phyloP scores from a whole-genome alignment of 2,888 invertebrate species.

The Volucella inflata region DNA sequence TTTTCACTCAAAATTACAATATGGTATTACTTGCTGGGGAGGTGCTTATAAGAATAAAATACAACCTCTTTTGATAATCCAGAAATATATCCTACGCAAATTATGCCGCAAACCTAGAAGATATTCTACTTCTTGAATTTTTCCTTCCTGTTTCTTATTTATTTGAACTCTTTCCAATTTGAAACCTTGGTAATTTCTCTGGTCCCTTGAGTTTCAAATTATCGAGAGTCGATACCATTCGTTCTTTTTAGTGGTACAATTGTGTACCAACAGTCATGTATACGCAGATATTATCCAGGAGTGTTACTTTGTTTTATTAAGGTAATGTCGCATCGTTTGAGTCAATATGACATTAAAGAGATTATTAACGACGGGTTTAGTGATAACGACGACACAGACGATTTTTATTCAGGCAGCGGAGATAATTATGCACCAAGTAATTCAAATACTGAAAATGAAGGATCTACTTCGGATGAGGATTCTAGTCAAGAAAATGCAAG shows the following conservation, averaged over 20 bases:
- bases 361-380: neutral
- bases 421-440: slow-evolving; percentile 6
- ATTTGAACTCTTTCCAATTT: no score
- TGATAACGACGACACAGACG: neutral
- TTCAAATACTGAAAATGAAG: neutral
- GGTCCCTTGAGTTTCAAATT: no score
- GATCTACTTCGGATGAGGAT: neutral
- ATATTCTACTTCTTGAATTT: no score
- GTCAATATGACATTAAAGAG: slow-evolving; percentile 11
- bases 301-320: slow-evolving; percentile 12
- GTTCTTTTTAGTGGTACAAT: slow-evolving; percentile 13
- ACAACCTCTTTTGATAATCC: no score
- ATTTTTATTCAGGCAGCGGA: slow-evolving; percentile 18
- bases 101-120: no score
- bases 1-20: no score
- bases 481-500: slow-evolving; percentile 8
- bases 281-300: slow-evolving; percentile 11
- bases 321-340: slow-evolving; percentile 2
- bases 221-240: no score
- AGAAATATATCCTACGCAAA: no score
- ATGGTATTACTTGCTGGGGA: no score
- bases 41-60: no score
- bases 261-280: neutral
- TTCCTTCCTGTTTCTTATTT: no score
- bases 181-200: no score